Evolutionary conservation across 2,797 vertebrate species (phyloP).

Genomic region (Pyrocephalus nanus): DNA sequence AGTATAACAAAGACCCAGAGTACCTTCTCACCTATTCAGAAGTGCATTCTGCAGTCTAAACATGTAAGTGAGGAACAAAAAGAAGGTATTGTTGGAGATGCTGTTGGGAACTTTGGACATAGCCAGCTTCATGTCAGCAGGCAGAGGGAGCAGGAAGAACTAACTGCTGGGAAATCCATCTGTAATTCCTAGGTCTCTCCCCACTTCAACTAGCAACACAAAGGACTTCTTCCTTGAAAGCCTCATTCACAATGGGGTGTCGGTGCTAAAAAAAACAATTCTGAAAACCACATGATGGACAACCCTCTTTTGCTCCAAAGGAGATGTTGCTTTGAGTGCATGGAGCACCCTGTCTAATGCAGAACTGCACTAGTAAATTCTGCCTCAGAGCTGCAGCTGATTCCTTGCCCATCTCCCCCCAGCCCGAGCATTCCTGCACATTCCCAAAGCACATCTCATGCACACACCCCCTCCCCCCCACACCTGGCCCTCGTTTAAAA

Average conservation of each 20-base stretch:
- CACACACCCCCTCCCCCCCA: too few species aligned
- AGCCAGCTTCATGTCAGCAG: neutral
- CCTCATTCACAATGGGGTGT: neutral
- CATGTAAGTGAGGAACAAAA: neutral
- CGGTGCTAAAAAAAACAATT: neutral
- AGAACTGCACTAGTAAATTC: neutral
- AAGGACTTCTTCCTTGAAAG: neutral
- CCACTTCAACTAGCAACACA: neutral
- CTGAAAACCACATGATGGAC: neutral
- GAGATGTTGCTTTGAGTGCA: neutral
- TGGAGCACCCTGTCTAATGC: neutral
- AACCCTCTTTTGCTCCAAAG: neutral
- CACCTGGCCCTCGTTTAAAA: neutral
- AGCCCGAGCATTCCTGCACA: accelerated
- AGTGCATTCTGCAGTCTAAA: neutral
- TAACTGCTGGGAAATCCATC: neutral
- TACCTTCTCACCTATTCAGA: neutral
- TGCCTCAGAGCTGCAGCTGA: neutral
- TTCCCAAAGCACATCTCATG: neutral
- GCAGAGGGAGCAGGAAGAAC: neutral
- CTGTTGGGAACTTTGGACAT: neutral
- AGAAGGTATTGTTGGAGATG: neutral
- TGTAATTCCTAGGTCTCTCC: neutral
- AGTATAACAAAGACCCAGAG: neutral
- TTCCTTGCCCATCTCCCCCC: neutral